Evolutionary conservation across 2,888 invertebrate genomes (phyloP).

Genomic region (Autographa pulchrina): DNA sequence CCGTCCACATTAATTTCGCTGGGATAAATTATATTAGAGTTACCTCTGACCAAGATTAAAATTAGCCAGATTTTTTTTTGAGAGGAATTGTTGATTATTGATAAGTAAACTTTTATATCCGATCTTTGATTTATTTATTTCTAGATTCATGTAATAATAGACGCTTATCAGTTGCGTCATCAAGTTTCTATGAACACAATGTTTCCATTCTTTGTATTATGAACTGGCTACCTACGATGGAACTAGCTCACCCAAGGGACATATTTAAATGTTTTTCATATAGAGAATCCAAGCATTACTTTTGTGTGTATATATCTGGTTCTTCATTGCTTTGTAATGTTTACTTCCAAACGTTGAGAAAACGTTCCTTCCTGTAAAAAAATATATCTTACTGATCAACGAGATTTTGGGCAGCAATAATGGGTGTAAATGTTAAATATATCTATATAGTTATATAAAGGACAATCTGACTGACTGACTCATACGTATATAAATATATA

Average conservation of each 20-base stretch:
- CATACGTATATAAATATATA: too few species aligned
- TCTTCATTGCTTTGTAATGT: background rate
- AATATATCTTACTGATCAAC: background rate
- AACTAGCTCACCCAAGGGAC: background rate
- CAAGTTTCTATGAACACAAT: background rate
- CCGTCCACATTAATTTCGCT: slow-evolving; percentile 12
- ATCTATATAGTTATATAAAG: too few species aligned
- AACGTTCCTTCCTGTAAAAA: background rate
- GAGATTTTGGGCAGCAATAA: background rate
- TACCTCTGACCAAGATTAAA: slow-evolving; percentile 7
- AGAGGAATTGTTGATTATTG: slow-evolving; percentile 13
- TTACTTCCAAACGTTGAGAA: background rate
- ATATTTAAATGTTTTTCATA: background rate
- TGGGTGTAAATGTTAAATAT: background rate
- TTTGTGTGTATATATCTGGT: too few species aligned
- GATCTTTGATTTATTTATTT: background rate
- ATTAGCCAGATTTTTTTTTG: background rate
- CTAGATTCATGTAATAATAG: background rate
- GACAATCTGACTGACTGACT: too few species aligned
- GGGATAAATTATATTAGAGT: slow-evolving; percentile 17
- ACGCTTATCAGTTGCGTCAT: background rate
- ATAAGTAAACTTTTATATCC: background rate
- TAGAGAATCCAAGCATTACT: too few species aligned
- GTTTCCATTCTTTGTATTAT: background rate
- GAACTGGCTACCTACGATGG: background rate